phyloP scores from a whole-genome alignment of 2,797 vertebrate genomes.

The Salmo trutta region DNA sequence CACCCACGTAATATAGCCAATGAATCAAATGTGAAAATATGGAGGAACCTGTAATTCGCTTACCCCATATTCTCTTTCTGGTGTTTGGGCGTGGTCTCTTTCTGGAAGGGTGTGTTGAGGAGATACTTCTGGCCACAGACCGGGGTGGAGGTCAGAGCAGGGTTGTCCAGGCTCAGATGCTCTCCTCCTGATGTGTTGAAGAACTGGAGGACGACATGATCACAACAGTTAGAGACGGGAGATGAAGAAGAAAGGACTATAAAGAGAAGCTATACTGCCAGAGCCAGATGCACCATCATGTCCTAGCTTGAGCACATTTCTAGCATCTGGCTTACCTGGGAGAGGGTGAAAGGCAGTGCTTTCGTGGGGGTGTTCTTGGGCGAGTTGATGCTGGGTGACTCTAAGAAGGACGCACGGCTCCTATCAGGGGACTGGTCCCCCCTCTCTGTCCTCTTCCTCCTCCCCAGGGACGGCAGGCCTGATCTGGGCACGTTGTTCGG shows the following conservation, averaged over 20 bases:
- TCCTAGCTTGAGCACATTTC: background rate
- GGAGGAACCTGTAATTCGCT: conserved; percentile 13
- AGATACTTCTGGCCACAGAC: conserved; percentile 93
- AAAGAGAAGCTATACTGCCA: too few relatives aligned
- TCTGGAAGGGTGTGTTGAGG: conserved; percentile 87
- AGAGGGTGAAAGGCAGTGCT: conserved; percentile 92
- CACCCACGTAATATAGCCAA: background rate
- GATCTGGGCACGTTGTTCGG: conserved; percentile 61
- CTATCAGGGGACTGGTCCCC: conserved; percentile 77
- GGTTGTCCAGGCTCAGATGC: conserved; percentile 89
- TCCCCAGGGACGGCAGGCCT: conserved; percentile 76
- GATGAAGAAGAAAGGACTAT: too few relatives aligned
- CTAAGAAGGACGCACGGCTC: conserved; percentile 73
- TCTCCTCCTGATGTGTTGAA: conserved; percentile 90
- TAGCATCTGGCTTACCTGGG: conserved; percentile 76
- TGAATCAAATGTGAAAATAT: background rate
- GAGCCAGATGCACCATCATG: background rate
- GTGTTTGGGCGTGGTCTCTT: conserved; percentile 89
- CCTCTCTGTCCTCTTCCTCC: conserved; percentile 81
- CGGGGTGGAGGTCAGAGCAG: conserved; percentile 93
- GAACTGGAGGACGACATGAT: conserved; percentile 72
- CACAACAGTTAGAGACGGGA: too few relatives aligned
- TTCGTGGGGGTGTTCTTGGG: conserved; percentile 87
- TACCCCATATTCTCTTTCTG: conserved; percentile 98
- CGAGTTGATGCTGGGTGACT: conserved; percentile 39